These are phyloP conservation scores for Nowickia ferox DNA, from an alignment of 2,888 invertebrate species.

Conservation along the genomic window DNA sequence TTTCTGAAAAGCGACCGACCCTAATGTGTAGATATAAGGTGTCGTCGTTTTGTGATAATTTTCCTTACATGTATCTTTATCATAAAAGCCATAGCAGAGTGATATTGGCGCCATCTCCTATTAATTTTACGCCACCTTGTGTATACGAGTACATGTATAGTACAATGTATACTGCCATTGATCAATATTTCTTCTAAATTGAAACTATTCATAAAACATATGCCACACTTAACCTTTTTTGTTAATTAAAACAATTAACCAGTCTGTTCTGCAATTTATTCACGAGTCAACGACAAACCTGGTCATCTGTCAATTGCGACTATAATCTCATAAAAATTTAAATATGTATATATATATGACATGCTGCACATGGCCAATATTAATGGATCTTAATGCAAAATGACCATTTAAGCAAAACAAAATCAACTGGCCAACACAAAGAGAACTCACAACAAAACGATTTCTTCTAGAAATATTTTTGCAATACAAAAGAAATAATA, in stretches of 20 bases:
- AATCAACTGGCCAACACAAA: constrained; percentile 11
- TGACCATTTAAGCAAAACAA: constrained; percentile 34
- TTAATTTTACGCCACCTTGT: too few species aligned
- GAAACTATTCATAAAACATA: constrained; percentile 19
- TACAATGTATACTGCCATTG: too few species aligned
- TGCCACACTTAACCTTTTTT: constrained; percentile 14
- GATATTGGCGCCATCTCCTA: too few species aligned
- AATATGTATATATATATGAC: constrained; percentile 56
- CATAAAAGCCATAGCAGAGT: too few species aligned
- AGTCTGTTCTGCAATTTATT: constrained; percentile 13
- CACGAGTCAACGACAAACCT: constrained; percentile 60
- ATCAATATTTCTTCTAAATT: too few species aligned
- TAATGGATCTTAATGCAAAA: constrained; percentile 48
- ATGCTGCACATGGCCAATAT: constrained; percentile 67
- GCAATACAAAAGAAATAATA: constrained; percentile 15
- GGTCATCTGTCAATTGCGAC: constrained; percentile 55
- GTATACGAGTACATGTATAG: too few species aligned
- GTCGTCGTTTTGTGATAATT: too few species aligned
- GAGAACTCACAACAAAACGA: constrained; percentile 13
- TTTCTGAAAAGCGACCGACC: too few species aligned
- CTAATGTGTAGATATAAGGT: too few species aligned
- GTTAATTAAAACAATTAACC: constrained; percentile 49
- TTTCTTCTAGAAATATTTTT: constrained; percentile 30
- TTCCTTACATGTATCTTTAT: too few species aligned
- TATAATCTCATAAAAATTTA: constrained; percentile 50